Conservation (phyloP, 1,140 invertebrate genomes). For the Grapholita molesta region DNA sequence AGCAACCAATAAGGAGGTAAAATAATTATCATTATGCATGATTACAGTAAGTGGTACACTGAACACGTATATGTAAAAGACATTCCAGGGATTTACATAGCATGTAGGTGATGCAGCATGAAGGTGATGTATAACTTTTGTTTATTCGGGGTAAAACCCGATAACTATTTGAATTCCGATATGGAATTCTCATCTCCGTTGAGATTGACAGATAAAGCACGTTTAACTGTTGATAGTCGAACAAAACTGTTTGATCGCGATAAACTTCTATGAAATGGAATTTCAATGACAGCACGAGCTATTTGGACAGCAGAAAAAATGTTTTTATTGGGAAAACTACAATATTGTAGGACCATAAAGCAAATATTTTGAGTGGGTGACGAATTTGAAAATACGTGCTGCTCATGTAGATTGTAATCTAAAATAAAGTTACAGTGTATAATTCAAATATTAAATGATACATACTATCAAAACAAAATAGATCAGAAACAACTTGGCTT, state of each 20-base stretch:
- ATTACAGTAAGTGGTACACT: no score
- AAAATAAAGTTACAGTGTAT: not conserved
- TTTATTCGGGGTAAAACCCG: not conserved
- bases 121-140: not conserved
- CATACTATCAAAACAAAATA: no score
- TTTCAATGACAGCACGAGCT: not conserved
- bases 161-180: constrained; percentile 12
- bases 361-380: not conserved
- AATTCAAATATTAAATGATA: not conserved
- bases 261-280: not conserved
- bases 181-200: constrained; percentile 10
- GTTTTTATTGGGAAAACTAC: not conserved
- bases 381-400: not conserved
- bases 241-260: constrained; percentile 12
- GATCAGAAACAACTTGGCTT: no score
- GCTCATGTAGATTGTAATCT: not conserved
- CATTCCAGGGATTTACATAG: no score
- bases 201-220: constrained; percentile 9
- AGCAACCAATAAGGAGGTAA: no score
- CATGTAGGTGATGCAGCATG: no score
- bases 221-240: constrained; percentile 6
- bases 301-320: not conserved
- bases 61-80: no score
- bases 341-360: not conserved
- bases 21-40: no score